Evolutionary conservation across 2,888 invertebrate species (phyloP).

Genomic region (Drosophila affinis): DNA sequence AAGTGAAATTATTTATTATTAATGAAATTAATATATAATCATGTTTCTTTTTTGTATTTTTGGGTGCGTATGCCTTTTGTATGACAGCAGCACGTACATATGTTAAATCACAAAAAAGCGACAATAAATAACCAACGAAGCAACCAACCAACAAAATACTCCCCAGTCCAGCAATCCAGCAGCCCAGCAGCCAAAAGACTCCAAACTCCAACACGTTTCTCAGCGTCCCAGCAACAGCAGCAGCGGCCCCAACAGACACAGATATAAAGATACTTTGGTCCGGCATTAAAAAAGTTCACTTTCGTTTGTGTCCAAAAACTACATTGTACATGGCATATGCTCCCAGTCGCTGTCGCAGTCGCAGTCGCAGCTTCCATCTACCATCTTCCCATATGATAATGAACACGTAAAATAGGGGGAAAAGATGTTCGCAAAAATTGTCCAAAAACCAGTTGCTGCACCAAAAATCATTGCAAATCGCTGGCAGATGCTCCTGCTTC

Average conservation of each 20-base stretch:
- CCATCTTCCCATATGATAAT: slow-evolving; percentile 65
- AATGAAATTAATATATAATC: slow-evolving; percentile 77
- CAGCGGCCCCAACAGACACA: slow-evolving; percentile 5
- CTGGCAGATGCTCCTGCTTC: slow-evolving; percentile 59
- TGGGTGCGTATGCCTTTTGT: slow-evolving; percentile 46
- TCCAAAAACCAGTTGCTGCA: slow-evolving; percentile 66
- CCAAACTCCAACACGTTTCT: slow-evolving; percentile 67
- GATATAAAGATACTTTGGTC: slow-evolving; percentile 61
- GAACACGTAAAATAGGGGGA: slow-evolving; percentile 62
- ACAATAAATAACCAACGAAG: slow-evolving; percentile 66
- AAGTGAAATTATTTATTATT: slow-evolving; percentile 79
- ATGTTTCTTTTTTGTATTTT: slow-evolving; percentile 41
- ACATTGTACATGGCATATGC: slow-evolving; percentile 49
- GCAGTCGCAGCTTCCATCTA: neutral
- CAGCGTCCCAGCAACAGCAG: slow-evolving; percentile 36
- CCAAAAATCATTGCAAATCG: slow-evolving; percentile 76
- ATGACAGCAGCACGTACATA: slow-evolving; percentile 72
- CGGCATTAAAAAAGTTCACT: slow-evolving; percentile 74
- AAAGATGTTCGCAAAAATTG: slow-evolving; percentile 47
- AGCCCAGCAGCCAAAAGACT: slow-evolving; percentile 3
- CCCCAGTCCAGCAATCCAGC: slow-evolving; percentile 1
- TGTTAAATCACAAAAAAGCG: slow-evolving; percentile 72
- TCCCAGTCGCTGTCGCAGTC: slow-evolving; percentile 3
- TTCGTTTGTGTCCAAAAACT: slow-evolving; percentile 73
- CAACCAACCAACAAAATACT: slow-evolving; percentile 42